Evolutionary conservation across 1,140 invertebrate species (phyloP).

Genomic region (Dufourea novaeangliae): DNA sequence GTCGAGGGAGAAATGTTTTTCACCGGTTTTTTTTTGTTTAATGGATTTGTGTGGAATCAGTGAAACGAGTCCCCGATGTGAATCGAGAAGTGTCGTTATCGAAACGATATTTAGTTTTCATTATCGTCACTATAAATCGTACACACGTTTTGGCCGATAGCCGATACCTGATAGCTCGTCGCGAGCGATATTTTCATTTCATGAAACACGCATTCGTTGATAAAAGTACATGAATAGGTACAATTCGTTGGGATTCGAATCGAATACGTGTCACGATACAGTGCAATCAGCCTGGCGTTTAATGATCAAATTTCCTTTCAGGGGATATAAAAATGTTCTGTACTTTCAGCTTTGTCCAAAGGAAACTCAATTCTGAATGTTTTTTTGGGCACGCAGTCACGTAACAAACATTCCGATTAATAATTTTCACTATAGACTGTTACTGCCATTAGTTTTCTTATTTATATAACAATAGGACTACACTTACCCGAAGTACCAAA

Average conservation of each 20-base stretch:
- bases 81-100: conserved; percentile 28
- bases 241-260: neutral
- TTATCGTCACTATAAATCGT: conserved; percentile 39
- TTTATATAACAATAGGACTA: too few species aligned
- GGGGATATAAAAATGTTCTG: neutral
- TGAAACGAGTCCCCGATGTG: conserved; percentile 10
- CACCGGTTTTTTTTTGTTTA: neutral
- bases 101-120: conserved; percentile 27
- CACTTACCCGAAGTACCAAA: too few species aligned
- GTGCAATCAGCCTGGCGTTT: neutral
- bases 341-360: too few species aligned
- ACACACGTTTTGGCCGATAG: conserved; percentile 20
- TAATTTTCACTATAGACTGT: too few species aligned
- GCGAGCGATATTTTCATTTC: conserved; percentile 33
- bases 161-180: conserved; percentile 19
- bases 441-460: too few species aligned
- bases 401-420: too few species aligned
- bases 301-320: neutral
- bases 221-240: neutral
- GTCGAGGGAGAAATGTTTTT: conserved; percentile 3
- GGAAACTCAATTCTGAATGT: too few species aligned
- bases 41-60: conserved; percentile 8
- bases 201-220: neutral
- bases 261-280: neutral
- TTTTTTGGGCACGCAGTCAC: too few species aligned